A percentile compares a stretch with the other conserved stretches of the same genome.
phyloP scores from a whole-genome alignment of 2,113 vertebrate species.

The Dipodomys spectabilis region DNA sequence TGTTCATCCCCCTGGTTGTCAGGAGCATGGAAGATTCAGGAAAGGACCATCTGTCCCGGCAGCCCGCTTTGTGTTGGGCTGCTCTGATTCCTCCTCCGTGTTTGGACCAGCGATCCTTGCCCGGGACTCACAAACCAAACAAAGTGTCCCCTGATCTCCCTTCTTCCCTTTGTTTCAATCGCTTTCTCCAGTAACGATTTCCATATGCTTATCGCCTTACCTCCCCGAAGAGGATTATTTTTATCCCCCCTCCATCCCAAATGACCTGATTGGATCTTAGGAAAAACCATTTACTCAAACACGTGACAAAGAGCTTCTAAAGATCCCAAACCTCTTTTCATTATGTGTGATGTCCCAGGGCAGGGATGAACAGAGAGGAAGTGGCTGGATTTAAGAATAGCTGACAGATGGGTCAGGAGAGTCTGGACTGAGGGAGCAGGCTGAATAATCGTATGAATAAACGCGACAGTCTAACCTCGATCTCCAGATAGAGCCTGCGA shows the following conservation, averaged over 20 bases:
- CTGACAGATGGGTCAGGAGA: not conserved
- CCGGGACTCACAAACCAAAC: slow-evolving; percentile 61
- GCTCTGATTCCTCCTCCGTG: slow-evolving; percentile 51
- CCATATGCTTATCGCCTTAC: slow-evolving; percentile 79
- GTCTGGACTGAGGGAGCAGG: not conserved
- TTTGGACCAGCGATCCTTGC: slow-evolving; percentile 27
- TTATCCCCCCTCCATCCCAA: slow-evolving; percentile 47
- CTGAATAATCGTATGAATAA: not conserved
- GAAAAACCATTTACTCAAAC: slow-evolving; percentile 71
- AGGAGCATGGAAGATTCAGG: not conserved
- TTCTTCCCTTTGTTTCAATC: slow-evolving; percentile 73
- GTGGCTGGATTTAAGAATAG: slow-evolving; percentile 66
- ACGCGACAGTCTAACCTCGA: not conserved
- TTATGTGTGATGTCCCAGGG: slow-evolving; percentile 68
- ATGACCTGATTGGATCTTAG: slow-evolving; percentile 60
- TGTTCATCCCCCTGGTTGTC: accelerated
- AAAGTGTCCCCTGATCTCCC: slow-evolving; percentile 72
- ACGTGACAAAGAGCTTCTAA: slow-evolving; percentile 60
- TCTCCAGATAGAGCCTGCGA: slow-evolving; percentile 23
- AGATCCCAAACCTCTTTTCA: slow-evolving; percentile 64
- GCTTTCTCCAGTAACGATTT: slow-evolving; percentile 74
- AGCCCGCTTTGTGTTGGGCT: slow-evolving; percentile 55
- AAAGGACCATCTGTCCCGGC: slow-evolving; percentile 2
- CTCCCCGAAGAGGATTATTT: slow-evolving; percentile 37
- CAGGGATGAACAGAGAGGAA: slow-evolving; percentile 57